A percentile compares a stretch with the other conserved stretches of the same genome.
phyloP scores from a whole-genome alignment of 2,113 vertebrate species.

The Takifugu bimaculatus region DNA sequence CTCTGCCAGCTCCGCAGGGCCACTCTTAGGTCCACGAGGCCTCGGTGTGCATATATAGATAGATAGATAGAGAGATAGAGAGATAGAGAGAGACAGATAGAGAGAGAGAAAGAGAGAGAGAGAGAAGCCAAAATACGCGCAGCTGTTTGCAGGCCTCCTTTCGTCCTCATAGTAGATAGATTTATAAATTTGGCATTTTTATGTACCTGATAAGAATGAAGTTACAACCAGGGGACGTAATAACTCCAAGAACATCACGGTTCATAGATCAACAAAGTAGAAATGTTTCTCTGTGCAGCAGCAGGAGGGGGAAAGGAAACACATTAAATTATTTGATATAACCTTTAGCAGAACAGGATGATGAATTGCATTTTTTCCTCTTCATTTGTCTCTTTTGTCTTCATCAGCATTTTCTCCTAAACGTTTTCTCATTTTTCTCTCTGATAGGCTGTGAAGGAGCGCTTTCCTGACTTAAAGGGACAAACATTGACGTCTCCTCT shows the following conservation, averaged over 20 bases:
- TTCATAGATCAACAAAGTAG: constrained; percentile 18
- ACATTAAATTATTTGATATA: constrained; percentile 49
- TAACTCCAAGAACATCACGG: constrained; percentile 3
- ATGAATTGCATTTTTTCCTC: constrained; percentile 50
- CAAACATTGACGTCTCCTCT: constrained; percentile 12
- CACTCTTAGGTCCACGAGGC: too few relatives aligned
- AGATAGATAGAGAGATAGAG: too few relatives aligned
- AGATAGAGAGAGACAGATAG: too few relatives aligned
- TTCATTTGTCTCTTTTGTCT: constrained; percentile 57
- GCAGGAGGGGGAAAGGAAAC: not conserved
- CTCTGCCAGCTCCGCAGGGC: too few relatives aligned
- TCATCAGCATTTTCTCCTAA: constrained; percentile 55
- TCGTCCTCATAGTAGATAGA: not conserved
- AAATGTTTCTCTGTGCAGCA: constrained; percentile 10
- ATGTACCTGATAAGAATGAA: not conserved
- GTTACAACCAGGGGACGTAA: constrained; percentile 10
- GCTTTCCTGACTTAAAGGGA: constrained; percentile 44
- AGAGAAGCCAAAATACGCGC: too few relatives aligned
- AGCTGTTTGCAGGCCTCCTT: not conserved
- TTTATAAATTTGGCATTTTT: not conserved
- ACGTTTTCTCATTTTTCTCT: constrained; percentile 56
- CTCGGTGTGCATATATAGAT: too few relatives aligned
- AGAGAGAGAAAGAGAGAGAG: too few relatives aligned
- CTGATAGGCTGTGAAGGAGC: constrained; percentile 54
- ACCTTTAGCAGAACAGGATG: constrained; percentile 44